These are phyloP conservation scores for Tuta absoluta DNA, from an alignment of 2,888 invertebrate genomes.

Conservation along the genomic window DNA sequence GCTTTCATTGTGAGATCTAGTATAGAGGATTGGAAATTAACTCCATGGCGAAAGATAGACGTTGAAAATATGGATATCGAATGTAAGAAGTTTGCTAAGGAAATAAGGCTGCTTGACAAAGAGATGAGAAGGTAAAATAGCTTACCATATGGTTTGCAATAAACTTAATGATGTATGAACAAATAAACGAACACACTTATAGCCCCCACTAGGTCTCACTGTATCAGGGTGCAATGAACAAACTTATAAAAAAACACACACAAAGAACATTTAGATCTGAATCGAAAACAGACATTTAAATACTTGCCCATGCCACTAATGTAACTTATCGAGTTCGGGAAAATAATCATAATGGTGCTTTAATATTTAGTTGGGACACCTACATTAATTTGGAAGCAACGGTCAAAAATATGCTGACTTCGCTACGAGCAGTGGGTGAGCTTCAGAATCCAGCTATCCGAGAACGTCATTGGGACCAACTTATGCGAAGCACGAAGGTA, in stretches of 20 bases:
- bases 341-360: background rate
- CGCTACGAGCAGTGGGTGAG: constrained; percentile 96
- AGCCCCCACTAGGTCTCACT: too few relatives aligned
- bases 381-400: constrained; percentile 93
- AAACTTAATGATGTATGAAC: too few relatives aligned
- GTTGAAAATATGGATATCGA: constrained; percentile 99
- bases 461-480: constrained; percentile 97
- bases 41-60: constrained; percentile 97
- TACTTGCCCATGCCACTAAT: background rate
- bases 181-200: too few relatives aligned
- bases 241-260: too few relatives aligned
- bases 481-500: constrained; percentile 98
- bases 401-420: constrained; percentile 98
- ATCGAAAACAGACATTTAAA: too few relatives aligned
- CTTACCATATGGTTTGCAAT: too few relatives aligned
- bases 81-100: constrained; percentile 98
- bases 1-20: constrained; percentile 93
- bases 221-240: too few relatives aligned
- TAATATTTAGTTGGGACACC: constrained; percentile 88
- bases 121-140: constrained; percentile 90
- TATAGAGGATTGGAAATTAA: constrained; percentile 98
- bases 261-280: too few relatives aligned
- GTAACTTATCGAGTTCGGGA: background rate
- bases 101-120: constrained; percentile 94
- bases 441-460: constrained; percentile 97